Conservation (phyloP, 2,113 vertebrate genomes). For the Empidonax alnorum region DNA sequence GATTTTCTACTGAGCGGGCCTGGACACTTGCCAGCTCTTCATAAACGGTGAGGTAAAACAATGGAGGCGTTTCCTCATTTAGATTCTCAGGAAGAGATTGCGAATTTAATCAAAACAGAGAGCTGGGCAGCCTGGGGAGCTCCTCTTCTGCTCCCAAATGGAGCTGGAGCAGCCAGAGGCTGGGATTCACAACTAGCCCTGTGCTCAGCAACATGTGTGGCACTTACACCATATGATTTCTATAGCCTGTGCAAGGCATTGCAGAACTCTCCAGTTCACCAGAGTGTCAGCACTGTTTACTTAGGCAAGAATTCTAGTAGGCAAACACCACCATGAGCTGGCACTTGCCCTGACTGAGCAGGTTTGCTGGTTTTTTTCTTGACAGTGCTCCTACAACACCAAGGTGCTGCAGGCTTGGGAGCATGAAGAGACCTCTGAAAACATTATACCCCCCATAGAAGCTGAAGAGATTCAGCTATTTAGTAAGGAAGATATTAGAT, state of each 20-base stretch:
- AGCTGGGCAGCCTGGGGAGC: not conserved
- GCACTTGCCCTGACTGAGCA: not conserved
- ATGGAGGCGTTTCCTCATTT: not conserved
- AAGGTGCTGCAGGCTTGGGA: not conserved
- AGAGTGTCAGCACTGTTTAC: not conserved
- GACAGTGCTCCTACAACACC: not conserved
- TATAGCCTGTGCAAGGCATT: not conserved
- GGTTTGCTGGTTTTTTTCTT: not conserved
- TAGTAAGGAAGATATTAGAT: not conserved
- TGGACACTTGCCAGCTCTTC: not conserved
- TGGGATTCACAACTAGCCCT: accelerated
- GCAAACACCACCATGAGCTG: not conserved
- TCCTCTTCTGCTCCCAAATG: not conserved
- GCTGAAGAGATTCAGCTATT: not conserved
- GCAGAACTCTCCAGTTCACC: not conserved
- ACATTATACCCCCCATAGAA: not conserved
- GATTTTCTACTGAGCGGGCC: not conserved
- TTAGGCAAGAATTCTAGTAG: not conserved
- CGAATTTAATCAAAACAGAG: not conserved
- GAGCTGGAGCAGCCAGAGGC: not conserved
- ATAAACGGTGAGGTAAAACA: not conserved
- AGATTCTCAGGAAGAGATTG: not conserved
- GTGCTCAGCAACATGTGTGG: accelerated
- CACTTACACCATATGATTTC: accelerated
- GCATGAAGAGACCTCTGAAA: not conserved